These are phyloP conservation scores for Lates calcarifer DNA, from an alignment of 2,113 vertebrate species.

Conservation along the genomic window DNA sequence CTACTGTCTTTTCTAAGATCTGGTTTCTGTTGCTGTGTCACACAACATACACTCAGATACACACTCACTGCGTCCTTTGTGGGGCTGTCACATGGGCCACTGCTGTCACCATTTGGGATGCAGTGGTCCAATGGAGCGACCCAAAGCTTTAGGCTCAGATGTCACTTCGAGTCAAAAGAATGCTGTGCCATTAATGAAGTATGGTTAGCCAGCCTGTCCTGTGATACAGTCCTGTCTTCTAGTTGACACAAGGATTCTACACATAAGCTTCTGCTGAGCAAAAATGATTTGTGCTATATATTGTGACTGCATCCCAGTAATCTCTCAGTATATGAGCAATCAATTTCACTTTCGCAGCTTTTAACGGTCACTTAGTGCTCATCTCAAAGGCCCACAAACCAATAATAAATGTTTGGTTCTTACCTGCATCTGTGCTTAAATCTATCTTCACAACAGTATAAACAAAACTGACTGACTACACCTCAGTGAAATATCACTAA, in stretches of 20 bases:
- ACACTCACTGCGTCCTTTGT: slow-evolving; percentile 31
- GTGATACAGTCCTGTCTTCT: not conserved
- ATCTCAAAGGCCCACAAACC: slow-evolving; percentile 4
- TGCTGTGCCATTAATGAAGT: slow-evolving; percentile 9
- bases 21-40: slow-evolving; percentile 15
- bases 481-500: not conserved
- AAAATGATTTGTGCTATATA: not conserved
- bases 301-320: not conserved
- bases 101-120: slow-evolving; percentile 22
- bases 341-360: slow-evolving; percentile 4
- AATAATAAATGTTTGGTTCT: slow-evolving; percentile 3
- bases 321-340: slow-evolving; percentile 8
- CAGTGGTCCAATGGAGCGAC: slow-evolving; percentile 20
- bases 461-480: no score
- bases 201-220: not conserved
- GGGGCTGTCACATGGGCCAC: slow-evolving; percentile 6
- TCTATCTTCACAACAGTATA: not conserved
- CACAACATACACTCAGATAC: not conserved
- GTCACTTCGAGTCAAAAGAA: not conserved
- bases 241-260: not conserved
- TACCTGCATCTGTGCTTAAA: slow-evolving; percentile 14
- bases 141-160: slow-evolving; percentile 44
- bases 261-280: not conserved
- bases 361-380: not conserved
- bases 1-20: not conserved